Evolutionary conservation across 1,140 invertebrate genomes (phyloP).

Genomic region (Philopotamus ludificatus): DNA sequence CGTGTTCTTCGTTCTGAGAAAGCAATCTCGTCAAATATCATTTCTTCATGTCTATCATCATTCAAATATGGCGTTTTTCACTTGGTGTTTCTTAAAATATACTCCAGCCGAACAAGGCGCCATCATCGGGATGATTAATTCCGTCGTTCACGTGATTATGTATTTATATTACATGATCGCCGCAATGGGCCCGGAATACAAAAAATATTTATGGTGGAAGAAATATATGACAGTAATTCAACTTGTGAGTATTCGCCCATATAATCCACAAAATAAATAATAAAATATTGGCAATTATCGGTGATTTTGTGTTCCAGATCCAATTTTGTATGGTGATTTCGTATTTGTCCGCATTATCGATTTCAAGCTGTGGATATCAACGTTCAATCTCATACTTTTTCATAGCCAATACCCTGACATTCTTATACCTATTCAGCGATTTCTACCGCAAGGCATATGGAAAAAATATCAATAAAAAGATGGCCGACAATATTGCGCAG

Average conservation of each 20-base stretch:
- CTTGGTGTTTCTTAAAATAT: constrained; percentile 60
- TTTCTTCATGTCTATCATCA: constrained; percentile 78
- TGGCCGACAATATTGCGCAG: neutral
- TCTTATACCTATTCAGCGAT: constrained; percentile 81
- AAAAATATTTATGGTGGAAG: constrained; percentile 92
- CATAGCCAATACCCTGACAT: constrained; percentile 68
- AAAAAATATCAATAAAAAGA: constrained; percentile 28
- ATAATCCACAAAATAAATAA: neutral
- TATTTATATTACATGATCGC: constrained; percentile 82
- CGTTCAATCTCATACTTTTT: constrained; percentile 62
- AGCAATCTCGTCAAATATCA: constrained; percentile 72
- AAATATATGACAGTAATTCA: constrained; percentile 83
- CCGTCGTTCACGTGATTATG: constrained; percentile 74
- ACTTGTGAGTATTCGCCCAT: constrained; percentile 59
- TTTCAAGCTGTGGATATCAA: constrained; percentile 75
- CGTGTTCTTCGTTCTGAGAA: constrained; percentile 78
- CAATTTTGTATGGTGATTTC: constrained; percentile 75
- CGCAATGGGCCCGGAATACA: constrained; percentile 75
- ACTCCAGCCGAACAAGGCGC: constrained; percentile 60
- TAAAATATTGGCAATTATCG: neutral
- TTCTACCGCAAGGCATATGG: constrained; percentile 84
- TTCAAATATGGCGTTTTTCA: constrained; percentile 63
- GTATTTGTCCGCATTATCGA: constrained; percentile 69
- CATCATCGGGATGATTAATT: constrained; percentile 65
- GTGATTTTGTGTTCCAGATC: constrained; percentile 50